These are phyloP conservation scores for Oxytorus armatus DNA, from an alignment of 2,888 invertebrate species.

Conservation along the genomic window DNA sequence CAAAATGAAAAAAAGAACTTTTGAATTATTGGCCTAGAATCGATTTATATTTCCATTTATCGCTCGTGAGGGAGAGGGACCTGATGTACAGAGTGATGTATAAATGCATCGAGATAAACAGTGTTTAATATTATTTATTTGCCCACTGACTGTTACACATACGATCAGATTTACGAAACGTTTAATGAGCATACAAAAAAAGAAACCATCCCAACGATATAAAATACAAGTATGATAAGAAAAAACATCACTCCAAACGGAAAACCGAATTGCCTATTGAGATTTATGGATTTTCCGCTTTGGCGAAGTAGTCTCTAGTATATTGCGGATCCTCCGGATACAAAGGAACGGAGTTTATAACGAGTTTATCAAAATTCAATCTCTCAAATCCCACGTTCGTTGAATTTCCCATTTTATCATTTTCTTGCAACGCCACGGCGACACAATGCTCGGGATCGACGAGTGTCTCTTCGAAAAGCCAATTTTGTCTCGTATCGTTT, in stretches of 20 bases:
- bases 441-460: constrained; percentile 91
- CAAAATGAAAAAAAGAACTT: too few relatives aligned
- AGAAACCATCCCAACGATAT: constrained; percentile 6
- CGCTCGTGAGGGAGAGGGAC: too few relatives aligned
- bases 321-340: constrained; percentile 86
- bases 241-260: background rate
- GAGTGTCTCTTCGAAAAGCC: constrained; percentile 94
- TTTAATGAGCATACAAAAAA: constrained; percentile 12
- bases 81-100: background rate
- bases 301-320: constrained; percentile 86
- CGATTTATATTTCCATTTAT: background rate
- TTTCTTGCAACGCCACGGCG: constrained; percentile 88
- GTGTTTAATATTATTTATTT: constrained; percentile 29
- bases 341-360: constrained; percentile 86
- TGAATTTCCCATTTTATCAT: constrained; percentile 75
- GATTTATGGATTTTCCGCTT: constrained; percentile 84
- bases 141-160: constrained; percentile 48
- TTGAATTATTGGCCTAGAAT: too few relatives aligned
- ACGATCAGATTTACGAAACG: background rate
- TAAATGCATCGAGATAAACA: background rate
- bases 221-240: constrained; percentile 4
- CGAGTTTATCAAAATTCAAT: constrained; percentile 87
- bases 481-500: constrained; percentile 87
- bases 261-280: background rate
- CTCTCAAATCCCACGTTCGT: constrained; percentile 84